A percentile compares a stretch with the other conserved stretches of the same genome.
phyloP scores from a whole-genome alignment of 35 echinoderm and acorn worm genomes.

The Apostichopus parvimensis region DNA sequence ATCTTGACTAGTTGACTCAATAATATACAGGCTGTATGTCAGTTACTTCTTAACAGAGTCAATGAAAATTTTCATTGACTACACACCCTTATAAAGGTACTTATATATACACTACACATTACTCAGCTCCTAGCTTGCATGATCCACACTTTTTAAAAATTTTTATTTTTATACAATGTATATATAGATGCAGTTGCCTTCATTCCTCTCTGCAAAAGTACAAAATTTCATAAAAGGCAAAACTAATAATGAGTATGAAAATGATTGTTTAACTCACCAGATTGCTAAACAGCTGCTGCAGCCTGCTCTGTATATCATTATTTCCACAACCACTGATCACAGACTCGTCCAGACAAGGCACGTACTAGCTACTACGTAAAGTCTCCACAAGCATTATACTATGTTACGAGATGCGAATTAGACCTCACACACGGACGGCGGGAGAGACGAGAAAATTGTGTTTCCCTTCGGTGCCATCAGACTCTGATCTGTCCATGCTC shows the following conservation, averaged over 20 bases:
- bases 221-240: not conserved
- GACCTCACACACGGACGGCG: slow-evolving; percentile 20
- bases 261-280: slow-evolving; percentile 23
- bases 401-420: slow-evolving; percentile 15
- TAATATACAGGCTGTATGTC: not conserved
- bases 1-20: not conserved
- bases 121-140: not conserved
- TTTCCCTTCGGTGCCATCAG: slow-evolving; percentile 9
- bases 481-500: slow-evolving; percentile 14
- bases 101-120: not conserved
- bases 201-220: no score
- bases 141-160: not conserved
- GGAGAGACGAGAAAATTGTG: not conserved
- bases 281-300: slow-evolving; percentile 25
- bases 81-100: not conserved
- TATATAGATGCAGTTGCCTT: no score
- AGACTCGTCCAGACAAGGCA: slow-evolving; percentile 15
- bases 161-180: not conserved
- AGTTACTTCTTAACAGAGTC: not conserved
- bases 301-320: slow-evolving; percentile 28
- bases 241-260: not conserved
- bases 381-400: not conserved
- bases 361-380: slow-evolving; percentile 5
- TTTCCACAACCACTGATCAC: slow-evolving; percentile 45
- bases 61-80: not conserved